These are phyloP conservation scores for human (Homo sapiens) DNA, from an alignment of 2,113 vertebrate genomes.

Conservation along the genomic window DNA sequence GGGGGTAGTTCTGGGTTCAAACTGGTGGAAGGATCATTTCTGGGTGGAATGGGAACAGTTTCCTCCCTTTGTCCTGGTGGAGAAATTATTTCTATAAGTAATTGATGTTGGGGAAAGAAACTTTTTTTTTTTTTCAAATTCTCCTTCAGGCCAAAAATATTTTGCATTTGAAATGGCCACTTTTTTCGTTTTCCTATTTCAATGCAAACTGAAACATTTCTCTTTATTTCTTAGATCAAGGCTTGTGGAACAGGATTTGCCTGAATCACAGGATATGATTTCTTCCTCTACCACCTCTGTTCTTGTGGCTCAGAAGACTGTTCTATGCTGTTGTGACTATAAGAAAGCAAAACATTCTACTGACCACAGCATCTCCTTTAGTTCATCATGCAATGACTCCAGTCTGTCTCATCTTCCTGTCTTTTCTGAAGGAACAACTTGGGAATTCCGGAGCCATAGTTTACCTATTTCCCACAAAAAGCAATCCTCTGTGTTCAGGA, in stretches of 20 bases:
- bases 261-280: not conserved
- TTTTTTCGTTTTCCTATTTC: not conserved
- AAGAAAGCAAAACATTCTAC: not conserved
- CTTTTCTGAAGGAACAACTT: constrained; percentile 35
- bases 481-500: not conserved
- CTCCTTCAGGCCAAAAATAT: constrained; percentile 8
- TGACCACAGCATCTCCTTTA: not conserved
- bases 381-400: not conserved
- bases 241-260: constrained; percentile 1
- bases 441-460: constrained; percentile 18
- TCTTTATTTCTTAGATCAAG: constrained; percentile 64
- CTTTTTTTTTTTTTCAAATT: not conserved
- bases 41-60: constrained; percentile 5
- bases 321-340: constrained; percentile 26
- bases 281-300: constrained; percentile 49
- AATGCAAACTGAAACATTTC: constrained; percentile 54
- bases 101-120: not conserved
- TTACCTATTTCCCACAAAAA: constrained; percentile 22
- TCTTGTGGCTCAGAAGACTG: not conserved
- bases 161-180: constrained; percentile 39
- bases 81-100: constrained; percentile 27
- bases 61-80: not conserved
- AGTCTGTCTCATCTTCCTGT: constrained; percentile 26
- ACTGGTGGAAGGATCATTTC: not conserved
- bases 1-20: constrained; percentile 13